Conservation (phyloP, 2,113 vertebrate genomes). For the Brachirus orientalis region DNA sequence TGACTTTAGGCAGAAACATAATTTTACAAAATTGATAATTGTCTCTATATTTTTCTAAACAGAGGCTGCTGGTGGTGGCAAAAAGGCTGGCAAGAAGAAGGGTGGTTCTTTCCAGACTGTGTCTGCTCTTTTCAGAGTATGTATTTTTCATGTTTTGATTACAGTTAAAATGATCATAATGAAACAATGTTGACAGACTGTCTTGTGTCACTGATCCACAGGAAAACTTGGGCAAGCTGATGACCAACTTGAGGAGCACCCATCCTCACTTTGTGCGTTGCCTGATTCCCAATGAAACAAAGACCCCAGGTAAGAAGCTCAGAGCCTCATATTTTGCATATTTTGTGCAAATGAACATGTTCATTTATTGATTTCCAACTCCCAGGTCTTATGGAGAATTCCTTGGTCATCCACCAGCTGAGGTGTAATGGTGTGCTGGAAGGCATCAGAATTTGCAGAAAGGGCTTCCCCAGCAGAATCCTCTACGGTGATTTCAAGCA, state of each 20-base stretch:
- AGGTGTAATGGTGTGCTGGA: constrained; percentile 67
- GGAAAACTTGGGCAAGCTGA: constrained; percentile 41
- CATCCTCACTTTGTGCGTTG: constrained; percentile 51
- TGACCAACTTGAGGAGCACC: constrained; percentile 49
- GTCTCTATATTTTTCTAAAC: not conserved
- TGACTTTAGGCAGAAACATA: no score
- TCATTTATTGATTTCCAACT: not conserved
- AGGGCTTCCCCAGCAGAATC: constrained; percentile 75
- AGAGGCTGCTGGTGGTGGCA: constrained; percentile 56
- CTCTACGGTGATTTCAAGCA: constrained; percentile 73
- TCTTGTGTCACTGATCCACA: not conserved
- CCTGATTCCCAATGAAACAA: constrained; percentile 40
- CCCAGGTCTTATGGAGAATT: constrained; percentile 2
- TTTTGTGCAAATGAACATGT: not conserved
- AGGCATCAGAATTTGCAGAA: constrained; percentile 75
- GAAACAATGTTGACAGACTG: not conserved
- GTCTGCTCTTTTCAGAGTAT: constrained; percentile 66
- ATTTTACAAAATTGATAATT: no score
- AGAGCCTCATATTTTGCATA: not conserved
- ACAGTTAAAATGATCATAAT: not conserved
- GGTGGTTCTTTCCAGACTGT: constrained; percentile 71
- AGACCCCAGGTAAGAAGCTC: constrained; percentile 4
- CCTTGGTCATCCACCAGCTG: constrained; percentile 3
- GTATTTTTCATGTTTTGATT: not conserved
- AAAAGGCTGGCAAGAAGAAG: constrained; percentile 68